Evolutionary conservation across 2,888 invertebrate genomes (phyloP).

Genomic region (Eupsilia transversa): DNA sequence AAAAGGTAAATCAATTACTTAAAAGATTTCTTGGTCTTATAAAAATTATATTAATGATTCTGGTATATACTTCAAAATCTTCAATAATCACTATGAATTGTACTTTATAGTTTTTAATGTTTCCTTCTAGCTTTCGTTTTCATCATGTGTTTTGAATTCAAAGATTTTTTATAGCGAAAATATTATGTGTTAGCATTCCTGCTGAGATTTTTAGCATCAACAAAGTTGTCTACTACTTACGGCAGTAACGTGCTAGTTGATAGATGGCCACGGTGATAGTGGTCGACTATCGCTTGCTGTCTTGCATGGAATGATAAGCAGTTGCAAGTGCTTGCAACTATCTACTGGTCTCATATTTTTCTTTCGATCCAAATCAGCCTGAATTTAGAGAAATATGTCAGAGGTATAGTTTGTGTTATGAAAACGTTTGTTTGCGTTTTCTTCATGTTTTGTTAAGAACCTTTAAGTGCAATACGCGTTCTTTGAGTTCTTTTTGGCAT

Average conservation of each 20-base stretch:
- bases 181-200: conserved; percentile 7
- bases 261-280: conserved; percentile 47
- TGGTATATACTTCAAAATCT: background rate
- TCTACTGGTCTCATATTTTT: conserved; percentile 37
- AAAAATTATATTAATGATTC: background rate
- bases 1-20: background rate
- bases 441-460: conserved; percentile 49
- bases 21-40: background rate
- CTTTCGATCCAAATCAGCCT: conserved; percentile 15
- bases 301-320: conserved; percentile 48
- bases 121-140: background rate
- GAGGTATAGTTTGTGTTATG: background rate
- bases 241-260: conserved; percentile 22
- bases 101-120: background rate
- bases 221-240: conserved; percentile 26
- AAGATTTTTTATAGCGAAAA: too few relatives aligned
- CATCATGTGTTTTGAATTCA: background rate
- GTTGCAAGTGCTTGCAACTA: conserved; percentile 36
- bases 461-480: conserved; percentile 50
- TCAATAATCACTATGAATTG: background rate
- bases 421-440: conserved; percentile 36
- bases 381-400: conserved; percentile 6
- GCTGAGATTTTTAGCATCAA: conserved; percentile 19
- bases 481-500: conserved; percentile 24
- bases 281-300: conserved; percentile 43